Percentiles rank a stretch among this genome's conserved stretches.
Evolutionary conservation across 2,888 invertebrate species (phyloP).

Genomic region (Ernsta delagoae): DNA sequence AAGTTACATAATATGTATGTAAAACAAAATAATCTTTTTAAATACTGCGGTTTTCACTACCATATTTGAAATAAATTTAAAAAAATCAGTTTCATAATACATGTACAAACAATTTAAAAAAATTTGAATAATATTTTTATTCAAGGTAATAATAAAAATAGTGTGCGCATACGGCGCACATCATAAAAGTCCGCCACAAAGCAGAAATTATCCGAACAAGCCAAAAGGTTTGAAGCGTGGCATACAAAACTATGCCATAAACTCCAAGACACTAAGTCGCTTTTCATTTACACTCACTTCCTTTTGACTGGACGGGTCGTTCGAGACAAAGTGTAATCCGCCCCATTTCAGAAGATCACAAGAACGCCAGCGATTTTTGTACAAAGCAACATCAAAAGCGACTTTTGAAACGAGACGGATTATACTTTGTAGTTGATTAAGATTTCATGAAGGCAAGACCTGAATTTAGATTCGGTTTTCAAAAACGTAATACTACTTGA

Average conservation of each 20-base stretch:
- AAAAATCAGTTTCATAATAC: no score
- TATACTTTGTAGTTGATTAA: slow-evolving; percentile 44
- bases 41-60: background rate
- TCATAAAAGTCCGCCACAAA: slow-evolving; percentile 15
- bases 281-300: slow-evolving; percentile 45
- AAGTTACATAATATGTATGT: background rate
- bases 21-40: background rate
- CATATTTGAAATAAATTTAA: no score
- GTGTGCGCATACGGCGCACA: background rate
- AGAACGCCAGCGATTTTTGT: slow-evolving; percentile 52
- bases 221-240: slow-evolving; percentile 46
- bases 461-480: slow-evolving; percentile 39
- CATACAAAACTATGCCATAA: slow-evolving; percentile 37
- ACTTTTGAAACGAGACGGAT: slow-evolving; percentile 55
- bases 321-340: slow-evolving; percentile 54
- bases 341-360: slow-evolving; percentile 53
- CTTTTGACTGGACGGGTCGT: slow-evolving; percentile 68
- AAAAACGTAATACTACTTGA: slow-evolving; percentile 38
- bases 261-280: slow-evolving; percentile 39
- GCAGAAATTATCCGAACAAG: slow-evolving; percentile 46
- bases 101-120: no score
- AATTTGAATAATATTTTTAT: no score
- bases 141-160: no score
- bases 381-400: slow-evolving; percentile 64
- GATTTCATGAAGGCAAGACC: slow-evolving; percentile 36